Conservation (phyloP, 2,888 invertebrate species). For the Calliphora vomitoria region DNA sequence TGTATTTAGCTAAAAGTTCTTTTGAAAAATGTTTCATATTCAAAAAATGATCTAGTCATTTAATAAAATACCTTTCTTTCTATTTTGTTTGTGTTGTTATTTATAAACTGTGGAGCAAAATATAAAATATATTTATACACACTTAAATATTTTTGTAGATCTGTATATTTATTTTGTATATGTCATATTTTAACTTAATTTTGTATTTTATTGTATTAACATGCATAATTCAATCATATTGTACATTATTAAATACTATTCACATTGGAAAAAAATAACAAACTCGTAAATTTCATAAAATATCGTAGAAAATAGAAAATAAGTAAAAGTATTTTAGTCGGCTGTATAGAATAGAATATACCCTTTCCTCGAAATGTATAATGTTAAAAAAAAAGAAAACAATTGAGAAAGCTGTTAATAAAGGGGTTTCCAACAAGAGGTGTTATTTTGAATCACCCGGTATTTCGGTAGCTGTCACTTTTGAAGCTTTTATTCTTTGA, state of each 20-base stretch:
- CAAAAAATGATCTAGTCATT: conserved; percentile 15
- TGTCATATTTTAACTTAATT: conserved; percentile 40
- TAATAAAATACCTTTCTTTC: conserved; percentile 21
- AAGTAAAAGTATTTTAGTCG: neutral
- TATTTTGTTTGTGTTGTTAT: conserved; percentile 11
- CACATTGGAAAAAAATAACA: conserved; percentile 29
- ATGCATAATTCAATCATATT: conserved; percentile 26
- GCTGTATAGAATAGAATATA: neutral
- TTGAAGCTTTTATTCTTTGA: too few species aligned
- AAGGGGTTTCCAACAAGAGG: too few species aligned
- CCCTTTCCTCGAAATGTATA: too few species aligned
- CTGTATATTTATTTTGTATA: neutral
- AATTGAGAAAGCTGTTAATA: too few species aligned
- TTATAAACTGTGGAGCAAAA: conserved; percentile 21
- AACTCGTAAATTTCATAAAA: conserved; percentile 3
- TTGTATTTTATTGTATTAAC: conserved; percentile 44
- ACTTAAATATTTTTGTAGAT: too few species aligned
- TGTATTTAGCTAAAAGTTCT: conserved; percentile 10
- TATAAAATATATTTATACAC: neutral
- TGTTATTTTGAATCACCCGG: too few species aligned
- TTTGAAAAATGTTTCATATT: neutral
- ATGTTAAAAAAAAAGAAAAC: too few species aligned
- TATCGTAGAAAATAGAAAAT: neutral
- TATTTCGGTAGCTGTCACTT: too few species aligned
- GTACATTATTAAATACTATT: conserved; percentile 26